Base-by-base conservation (phyloP, 2,888 invertebrate species). In the Cataglyphis cursor region DNA sequence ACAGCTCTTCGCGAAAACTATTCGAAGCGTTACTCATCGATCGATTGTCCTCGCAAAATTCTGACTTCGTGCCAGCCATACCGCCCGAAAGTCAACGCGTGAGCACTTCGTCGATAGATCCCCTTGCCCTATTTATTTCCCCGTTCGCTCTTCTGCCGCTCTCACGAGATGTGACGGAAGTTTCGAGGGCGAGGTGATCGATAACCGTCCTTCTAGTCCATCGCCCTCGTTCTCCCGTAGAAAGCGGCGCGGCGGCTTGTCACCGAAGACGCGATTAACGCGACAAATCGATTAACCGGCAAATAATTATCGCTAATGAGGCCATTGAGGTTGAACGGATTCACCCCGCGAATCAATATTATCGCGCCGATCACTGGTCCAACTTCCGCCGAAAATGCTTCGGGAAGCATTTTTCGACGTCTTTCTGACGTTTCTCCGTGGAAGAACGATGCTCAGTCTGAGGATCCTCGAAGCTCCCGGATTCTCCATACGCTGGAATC, bases 21-120 rank as follows among this genome's bases (percentile, higher is more conserved):
- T 65, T 81, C 88, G 88, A 80, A 70, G 84, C 82, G 41, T 82
- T 84, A 82, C 82, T n/a, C 54, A 82, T 82, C 86, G 85, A 82
- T 90, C 89, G 90, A 90, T 90, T 90, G 89, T 90, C 90, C 90
- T 90, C 90, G 90, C 89, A 89, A 86, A 81, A 82, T 87, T 86
- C 85, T 82, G 81, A 85, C 81, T 72, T 80, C 44, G 59, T 81
- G 76, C 72, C 82, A 73, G 74, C n/a, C 48, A 51, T 65, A 59
- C 59, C 57, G 41, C 76, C 24, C 51, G 76, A 61, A 59, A 84
- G 81, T 84, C 70, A 70, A 75, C 84, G 57, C 66, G 65, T 66
- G 61, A 54, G 44, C 76, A 65, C 78, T 59, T 81, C 81, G 76
- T 64, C 81, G 81, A 73, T 81, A 73, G 81, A 81, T 81, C 62